Evolutionary conservation across 2,888 invertebrate species (phyloP).

Genomic region (Cheilosia variabilis): DNA sequence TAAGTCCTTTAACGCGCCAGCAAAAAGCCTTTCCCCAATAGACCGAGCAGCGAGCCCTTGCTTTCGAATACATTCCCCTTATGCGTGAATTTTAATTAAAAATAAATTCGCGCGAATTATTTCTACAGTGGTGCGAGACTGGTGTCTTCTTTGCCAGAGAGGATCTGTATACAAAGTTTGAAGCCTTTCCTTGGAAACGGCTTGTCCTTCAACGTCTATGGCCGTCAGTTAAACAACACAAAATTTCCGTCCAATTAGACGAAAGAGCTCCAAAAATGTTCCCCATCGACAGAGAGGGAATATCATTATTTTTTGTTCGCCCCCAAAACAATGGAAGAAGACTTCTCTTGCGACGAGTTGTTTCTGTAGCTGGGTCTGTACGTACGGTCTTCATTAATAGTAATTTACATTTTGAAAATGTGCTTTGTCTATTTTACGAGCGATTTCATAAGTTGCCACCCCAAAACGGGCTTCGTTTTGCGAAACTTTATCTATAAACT

Average conservation of each 20-base stretch:
- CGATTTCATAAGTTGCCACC: conserved; percentile 46
- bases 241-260: conserved; percentile 38
- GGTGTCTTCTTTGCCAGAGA: neutral
- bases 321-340: conserved; percentile 13
- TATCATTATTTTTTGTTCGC: neutral
- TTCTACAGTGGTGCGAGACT: conserved; percentile 12
- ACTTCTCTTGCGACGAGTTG: conserved; percentile 1
- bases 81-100: conserved; percentile 74
- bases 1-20: conserved; percentile 7
- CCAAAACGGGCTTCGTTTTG: neutral
- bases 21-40: neutral
- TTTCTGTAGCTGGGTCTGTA: neutral
- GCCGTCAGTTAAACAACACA: conserved; percentile 55
- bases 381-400: conserved; percentile 46
- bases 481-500: conserved; percentile 47
- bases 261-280: neutral
- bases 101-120: conserved; percentile 72
- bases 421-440: conserved; percentile 52
- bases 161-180: neutral
- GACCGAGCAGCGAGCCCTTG: neutral
- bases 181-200: conserved; percentile 13
- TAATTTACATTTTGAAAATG: conserved; percentile 63
- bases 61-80: conserved; percentile 13
- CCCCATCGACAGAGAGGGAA: conserved; percentile 14
- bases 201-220: conserved; percentile 15